Evolutionary conservation across 2,888 invertebrate species (phyloP), one percentile per base, ranked within the genome.

Genomic region (Carabus problematicus): DNA sequence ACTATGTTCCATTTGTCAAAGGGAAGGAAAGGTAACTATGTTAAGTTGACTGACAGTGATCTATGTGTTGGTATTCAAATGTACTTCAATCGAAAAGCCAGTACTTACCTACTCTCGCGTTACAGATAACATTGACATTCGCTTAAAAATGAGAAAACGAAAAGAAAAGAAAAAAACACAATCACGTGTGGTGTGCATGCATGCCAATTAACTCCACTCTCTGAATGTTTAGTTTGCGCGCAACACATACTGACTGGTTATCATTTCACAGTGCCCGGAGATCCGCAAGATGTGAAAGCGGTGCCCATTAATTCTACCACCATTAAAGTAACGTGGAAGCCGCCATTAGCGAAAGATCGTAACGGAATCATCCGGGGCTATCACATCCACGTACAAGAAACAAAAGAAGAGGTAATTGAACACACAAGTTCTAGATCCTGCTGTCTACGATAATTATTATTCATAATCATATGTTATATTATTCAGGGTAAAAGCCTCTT

Each of bases 301-400:
- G 89, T 87, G 71, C 88, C 94, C 18, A 86, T 98, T 79, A 98
- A 98, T 85, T 98, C 98, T 0, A 97, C 98, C n/a, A 90, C 97
- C 43, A 91, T 98, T 74, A 91, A 91, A 81, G 95, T 98, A 62
- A 89, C 91, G 72, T 99, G 99, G 99, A 92, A 94, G 78, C 93
- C 95, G 7, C 99, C 98, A 0, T 87, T 88, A 71, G 91, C 92
- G 75, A 93, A 94, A 77, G 96, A 97, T 77, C 90, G 94, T 72
- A 96, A 98, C 80, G 98, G 98, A 56, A 92, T 97, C 74, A 97
- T 99, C 75, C 88, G 97, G 71, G 98, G 98, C 29, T 99, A 98
- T 83, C 97, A 98, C 81, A 94, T 99, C 68, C 95, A 97, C 80
- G 92, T 95, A 1, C 95, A 96, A 81, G 95, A 96, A 85, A 88